phyloP scores from a whole-genome alignment of 2,797 vertebrate species.

The Pseudotriccus pelzelni region DNA sequence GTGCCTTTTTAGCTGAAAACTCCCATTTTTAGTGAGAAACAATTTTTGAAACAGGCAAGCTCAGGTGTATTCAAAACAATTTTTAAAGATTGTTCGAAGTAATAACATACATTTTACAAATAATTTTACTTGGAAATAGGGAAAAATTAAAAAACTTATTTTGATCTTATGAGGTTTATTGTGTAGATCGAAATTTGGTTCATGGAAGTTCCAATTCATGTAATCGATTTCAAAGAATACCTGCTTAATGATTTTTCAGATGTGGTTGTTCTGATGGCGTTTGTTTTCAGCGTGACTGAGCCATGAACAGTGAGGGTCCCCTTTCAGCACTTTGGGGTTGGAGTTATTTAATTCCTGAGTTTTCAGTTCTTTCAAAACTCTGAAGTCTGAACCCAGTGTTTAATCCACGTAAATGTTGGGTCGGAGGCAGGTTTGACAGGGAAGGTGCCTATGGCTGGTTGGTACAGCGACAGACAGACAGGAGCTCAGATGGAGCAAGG shows the following conservation, averaged over 20 bases:
- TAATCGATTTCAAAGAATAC: background rate
- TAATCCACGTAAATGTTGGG: background rate
- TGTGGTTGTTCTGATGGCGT: background rate
- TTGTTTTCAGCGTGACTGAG: background rate
- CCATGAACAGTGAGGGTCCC: background rate
- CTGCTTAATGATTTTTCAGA: background rate
- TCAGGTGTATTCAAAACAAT: background rate
- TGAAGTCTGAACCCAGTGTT: background rate
- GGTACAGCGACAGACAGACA: rapidly evolving
- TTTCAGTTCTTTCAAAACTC: background rate
- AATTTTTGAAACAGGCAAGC: background rate
- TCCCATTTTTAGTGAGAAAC: background rate
- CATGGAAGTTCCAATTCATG: background rate
- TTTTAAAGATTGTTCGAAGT: background rate
- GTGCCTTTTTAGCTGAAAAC: background rate
- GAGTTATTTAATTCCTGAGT: background rate
- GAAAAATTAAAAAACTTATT: background rate
- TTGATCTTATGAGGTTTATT: background rate
- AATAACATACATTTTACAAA: background rate
- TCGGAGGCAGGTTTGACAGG: background rate
- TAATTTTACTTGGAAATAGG: background rate
- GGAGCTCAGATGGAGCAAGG: background rate
- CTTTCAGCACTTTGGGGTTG: background rate
- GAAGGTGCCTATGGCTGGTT: background rate
- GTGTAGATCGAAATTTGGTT: background rate